Percentiles rank a stretch among this genome's conserved stretches.
Conservation (phyloP, 2,888 invertebrate species). For the Brenthis daphne region DNA sequence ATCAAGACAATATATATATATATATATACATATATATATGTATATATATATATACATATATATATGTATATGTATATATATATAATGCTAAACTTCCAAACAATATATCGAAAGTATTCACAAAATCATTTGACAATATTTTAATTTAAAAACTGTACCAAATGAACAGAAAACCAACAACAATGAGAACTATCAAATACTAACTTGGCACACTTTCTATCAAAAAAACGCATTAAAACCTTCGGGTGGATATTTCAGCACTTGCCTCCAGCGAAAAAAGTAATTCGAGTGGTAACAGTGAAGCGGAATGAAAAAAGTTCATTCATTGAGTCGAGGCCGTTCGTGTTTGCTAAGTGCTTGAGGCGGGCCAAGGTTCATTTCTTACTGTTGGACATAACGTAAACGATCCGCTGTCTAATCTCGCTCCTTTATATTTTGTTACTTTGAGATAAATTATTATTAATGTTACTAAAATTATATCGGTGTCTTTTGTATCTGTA, state of each 20-base stretch:
- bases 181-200: conserved; percentile 9
- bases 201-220: conserved; percentile 23
- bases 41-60: too few species aligned
- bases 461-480: too few species aligned
- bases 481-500: too few species aligned
- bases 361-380: conserved; percentile 36
- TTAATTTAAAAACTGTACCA: neutral
- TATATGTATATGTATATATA: too few species aligned
- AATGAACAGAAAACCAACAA: neutral
- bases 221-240: conserved; percentile 38
- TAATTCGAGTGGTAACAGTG: conserved; percentile 43
- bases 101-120: neutral
- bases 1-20: too few species aligned
- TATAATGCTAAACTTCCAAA: too few species aligned
- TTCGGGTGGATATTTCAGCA: conserved; percentile 39
- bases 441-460: too few species aligned
- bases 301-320: conserved; percentile 49
- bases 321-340: conserved; percentile 35
- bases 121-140: neutral
- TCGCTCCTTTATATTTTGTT: conserved; percentile 10
- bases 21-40: too few species aligned
- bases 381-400: conserved; percentile 24
- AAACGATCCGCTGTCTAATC: conserved; percentile 27
- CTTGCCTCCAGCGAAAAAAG: conserved; percentile 42
- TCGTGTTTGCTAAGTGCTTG: conserved; percentile 33